phyloP scores from a whole-genome alignment of 2,113 vertebrate species.

The Pseudois nayaur region DNA sequence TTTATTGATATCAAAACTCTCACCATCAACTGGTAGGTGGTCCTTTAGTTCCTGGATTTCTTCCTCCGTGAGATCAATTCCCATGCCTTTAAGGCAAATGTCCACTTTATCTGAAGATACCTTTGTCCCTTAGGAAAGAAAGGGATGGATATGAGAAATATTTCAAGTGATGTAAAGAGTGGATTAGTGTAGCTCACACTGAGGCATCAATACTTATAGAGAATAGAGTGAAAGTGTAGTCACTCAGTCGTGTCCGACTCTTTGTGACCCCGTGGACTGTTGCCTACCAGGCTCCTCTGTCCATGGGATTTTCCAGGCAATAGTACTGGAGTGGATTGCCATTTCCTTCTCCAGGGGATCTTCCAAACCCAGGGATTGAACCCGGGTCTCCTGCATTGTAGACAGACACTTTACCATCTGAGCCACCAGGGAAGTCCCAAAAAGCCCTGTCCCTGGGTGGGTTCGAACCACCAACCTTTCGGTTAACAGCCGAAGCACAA shows the following conservation, averaged over 20 bases:
- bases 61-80: slow-evolving; percentile 31
- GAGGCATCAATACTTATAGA: not conserved
- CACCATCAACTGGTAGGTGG: slow-evolving; percentile 7
- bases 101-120: not conserved
- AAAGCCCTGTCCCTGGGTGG: too few relatives aligned
- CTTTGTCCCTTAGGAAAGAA: slow-evolving; percentile 46
- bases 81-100: not conserved
- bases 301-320: too few relatives aligned
- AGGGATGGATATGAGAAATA: not conserved
- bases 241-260: too few relatives aligned
- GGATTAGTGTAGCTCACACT: not conserved
- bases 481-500: not conserved
- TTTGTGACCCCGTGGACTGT: too few relatives aligned
- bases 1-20: slow-evolving; percentile 31
- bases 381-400: too few relatives aligned
- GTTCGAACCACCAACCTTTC: too few relatives aligned
- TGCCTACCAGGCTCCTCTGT: too few relatives aligned
- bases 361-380: too few relatives aligned
- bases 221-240: not conserved
- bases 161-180: not conserved
- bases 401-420: too few relatives aligned
- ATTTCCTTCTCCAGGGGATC: too few relatives aligned
- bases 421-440: too few relatives aligned
- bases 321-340: too few relatives aligned
- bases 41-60: slow-evolving; percentile 24